Evolutionary conservation across 2,888 invertebrate species (phyloP).

Genomic region (Dyspetes luteomarginatus): DNA sequence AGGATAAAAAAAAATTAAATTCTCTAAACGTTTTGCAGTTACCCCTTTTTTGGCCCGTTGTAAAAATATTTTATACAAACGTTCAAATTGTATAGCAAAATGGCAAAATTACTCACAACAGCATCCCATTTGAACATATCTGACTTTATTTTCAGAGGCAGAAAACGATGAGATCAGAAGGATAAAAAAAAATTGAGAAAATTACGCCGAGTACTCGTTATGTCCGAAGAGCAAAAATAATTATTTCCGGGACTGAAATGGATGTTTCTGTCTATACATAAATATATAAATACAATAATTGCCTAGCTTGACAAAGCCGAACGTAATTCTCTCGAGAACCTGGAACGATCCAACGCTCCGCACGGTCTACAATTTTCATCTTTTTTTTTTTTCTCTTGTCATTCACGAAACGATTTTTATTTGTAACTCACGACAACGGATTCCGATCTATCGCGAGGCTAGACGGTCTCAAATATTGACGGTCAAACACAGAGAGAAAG

Average conservation of each 20-base stretch:
- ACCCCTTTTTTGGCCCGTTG: no score
- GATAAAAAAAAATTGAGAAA: background rate
- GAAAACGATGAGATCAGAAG: background rate
- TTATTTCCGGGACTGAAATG: background rate
- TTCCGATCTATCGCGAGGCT: slow-evolving; percentile 23
- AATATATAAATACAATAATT: no score
- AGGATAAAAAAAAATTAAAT: no score
- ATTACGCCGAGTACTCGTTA: background rate
- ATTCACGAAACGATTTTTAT: slow-evolving; percentile 19
- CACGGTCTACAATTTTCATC: background rate
- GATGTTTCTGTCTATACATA: background rate
- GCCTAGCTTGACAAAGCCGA: slow-evolving; percentile 13
- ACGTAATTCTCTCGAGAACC: background rate
- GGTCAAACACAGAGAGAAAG: slow-evolving; percentile 2
- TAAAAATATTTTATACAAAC: no score
- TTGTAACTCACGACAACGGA: no score
- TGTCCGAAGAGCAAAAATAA: background rate
- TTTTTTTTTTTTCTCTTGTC: slow-evolving; percentile 11
- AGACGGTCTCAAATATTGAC: slow-evolving; percentile 15
- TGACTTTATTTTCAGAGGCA: background rate
- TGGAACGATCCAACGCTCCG: background rate
- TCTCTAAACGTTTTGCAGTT: no score
- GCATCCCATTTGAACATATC: no score
- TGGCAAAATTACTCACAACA: background rate
- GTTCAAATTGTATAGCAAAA: no score